A percentile compares a stretch with the other conserved stretches of the same genome.
phyloP scores from a whole-genome alignment of 37 sponge, comb jelly and placozoan genomes.

The Spongilla lacustris region DNA sequence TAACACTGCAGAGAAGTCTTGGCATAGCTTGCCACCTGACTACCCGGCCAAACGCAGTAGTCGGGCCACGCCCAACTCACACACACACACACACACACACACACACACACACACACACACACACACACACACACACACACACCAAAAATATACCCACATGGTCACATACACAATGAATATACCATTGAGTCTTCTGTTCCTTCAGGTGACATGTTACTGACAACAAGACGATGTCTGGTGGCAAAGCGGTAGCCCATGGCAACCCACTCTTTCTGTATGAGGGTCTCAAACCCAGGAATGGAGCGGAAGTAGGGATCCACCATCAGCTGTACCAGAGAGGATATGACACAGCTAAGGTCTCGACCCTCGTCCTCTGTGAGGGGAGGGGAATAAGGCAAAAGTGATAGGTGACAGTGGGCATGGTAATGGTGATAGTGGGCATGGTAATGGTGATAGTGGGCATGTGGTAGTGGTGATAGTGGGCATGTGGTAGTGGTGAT shows the following conservation, averaged over 20 bases:
- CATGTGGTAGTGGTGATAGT: no score
- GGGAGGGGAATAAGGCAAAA: neutral
- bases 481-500: no score
- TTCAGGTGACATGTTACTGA: neutral
- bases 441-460: no score
- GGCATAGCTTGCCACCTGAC: no score
- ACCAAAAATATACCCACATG: neutral
- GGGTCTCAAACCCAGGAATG: conserved; percentile 81
- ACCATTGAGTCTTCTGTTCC: neutral
- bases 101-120: conserved; percentile 1
- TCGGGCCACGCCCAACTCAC: neutral
- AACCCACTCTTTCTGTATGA: conserved; percentile 97
- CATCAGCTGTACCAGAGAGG: conserved; percentile 88
- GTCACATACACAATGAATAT: neutral
- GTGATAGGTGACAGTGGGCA: neutral
- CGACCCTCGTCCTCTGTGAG: conserved; percentile 70
- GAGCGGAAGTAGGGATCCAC: conserved; percentile 86
- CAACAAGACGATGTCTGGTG: conserved; percentile 39
- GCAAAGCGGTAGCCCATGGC: conserved; percentile 91
- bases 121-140: conserved; percentile 3
- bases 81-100: conserved; percentile 3
- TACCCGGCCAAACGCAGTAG: no score
- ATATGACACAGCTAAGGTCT: conserved; percentile 85
- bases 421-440: neutral
- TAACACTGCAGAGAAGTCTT: no score